Evolutionary conservation across 1,140 invertebrate species (phyloP), one percentile per base, ranked within the genome.

Genomic region (Drosophila pseudoobscura): DNA sequence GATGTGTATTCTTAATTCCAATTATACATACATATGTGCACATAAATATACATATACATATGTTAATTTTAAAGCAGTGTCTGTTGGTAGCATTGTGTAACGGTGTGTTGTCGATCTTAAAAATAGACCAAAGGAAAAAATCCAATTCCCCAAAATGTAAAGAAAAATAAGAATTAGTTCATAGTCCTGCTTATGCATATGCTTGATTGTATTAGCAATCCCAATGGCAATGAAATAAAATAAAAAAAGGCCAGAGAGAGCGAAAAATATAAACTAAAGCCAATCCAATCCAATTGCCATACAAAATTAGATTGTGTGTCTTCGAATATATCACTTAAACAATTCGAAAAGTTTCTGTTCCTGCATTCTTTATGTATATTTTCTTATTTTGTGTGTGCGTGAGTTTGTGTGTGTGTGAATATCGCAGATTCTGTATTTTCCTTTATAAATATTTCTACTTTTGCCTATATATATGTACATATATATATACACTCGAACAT

Each of bases 1-100:
- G 11, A 26, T 39, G 35, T 39, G 35, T 39, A 39, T 39, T 39
- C 35, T 4, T 39, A 39, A 39, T 39, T 39, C 11, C 11, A 20
- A 15, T 20, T 63, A 8, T 9, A 58, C 22, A 52, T n/a, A 13
- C 17, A n/a, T 35, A 22, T 9, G 17, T 7, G 3, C 24, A 11
- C n/a, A 31, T 29, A 39, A 9, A 41, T 11, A 43, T 57, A 53
- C 13, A 49, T 52, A 44, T 26, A 15, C n/a, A 41, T 13, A 13
- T 45, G 20, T 29, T 53, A 6, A 53, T 29, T 17, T 41, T 35
- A 35, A n/a, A 52, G 39, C 46, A 69, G 61, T 26, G 24, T 44
- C 58, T 76, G 56, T 76, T 73, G 44, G 55, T 74, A 55, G 59
- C 65, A 73, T 77, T 79, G 74, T 79, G 76, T 77, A 77, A 79